Evolutionary conservation across 2,888 invertebrate genomes (phyloP).

Genomic region (Dione juno): DNA sequence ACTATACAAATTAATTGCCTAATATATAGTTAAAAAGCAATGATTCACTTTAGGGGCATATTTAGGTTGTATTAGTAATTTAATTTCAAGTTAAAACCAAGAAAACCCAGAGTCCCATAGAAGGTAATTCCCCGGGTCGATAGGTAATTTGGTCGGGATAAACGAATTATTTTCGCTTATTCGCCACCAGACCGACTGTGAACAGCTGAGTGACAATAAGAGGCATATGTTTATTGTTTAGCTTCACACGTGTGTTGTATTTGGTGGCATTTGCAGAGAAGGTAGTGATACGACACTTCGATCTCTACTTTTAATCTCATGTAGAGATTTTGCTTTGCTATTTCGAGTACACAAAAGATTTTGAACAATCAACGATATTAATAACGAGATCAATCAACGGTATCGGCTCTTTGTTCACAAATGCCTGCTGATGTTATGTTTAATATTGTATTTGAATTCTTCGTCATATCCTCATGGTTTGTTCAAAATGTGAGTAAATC

Average conservation of each 20-base stretch:
- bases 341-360: no score
- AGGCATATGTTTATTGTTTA: background rate
- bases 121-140: conserved; percentile 64
- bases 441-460: no score
- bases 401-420: no score
- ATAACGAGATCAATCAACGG: no score
- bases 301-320: no score
- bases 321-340: no score
- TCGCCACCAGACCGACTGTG: conserved; percentile 44
- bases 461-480: no score
- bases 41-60: background rate
- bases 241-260: no score
- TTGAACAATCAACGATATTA: no score
- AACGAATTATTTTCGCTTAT: conserved; percentile 67
- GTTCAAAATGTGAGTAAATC: no score
- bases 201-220: conserved; percentile 8
- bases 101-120: conserved; percentile 47
- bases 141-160: conserved; percentile 64
- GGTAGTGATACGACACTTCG: no score
- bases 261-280: background rate
- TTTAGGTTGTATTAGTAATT: background rate
- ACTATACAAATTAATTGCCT: background rate
- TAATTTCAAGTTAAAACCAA: conserved; percentile 28
- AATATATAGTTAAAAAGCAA: conserved; percentile 14
- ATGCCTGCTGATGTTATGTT: no score